A percentile compares a stretch with the other conserved stretches of the same genome.
These are phyloP conservation scores for Cyphomyrmex costatus DNA, from an alignment of 1,140 invertebrate species.

Conservation along the genomic window DNA sequence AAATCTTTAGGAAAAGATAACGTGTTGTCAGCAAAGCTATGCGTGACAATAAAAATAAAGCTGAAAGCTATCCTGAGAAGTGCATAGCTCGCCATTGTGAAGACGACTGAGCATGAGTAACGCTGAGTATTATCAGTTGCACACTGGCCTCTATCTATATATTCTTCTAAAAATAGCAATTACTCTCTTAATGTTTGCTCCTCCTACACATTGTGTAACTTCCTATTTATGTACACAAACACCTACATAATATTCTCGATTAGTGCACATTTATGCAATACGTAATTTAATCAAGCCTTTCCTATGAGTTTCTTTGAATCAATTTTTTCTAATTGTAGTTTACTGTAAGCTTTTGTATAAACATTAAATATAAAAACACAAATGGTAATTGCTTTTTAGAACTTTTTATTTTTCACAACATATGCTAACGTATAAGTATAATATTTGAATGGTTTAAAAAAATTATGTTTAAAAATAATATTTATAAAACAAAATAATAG, in stretches of 20 bases:
- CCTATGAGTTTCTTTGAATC: neutral
- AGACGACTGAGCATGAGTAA: neutral
- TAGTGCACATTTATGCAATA: neutral
- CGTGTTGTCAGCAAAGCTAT: neutral
- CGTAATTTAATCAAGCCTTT: neutral
- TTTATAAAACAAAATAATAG: neutral
- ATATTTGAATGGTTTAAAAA: neutral
- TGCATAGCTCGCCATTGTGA: constrained; percentile 6
- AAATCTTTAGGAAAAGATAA: constrained; percentile 79
- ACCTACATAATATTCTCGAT: neutral
- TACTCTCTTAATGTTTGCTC: neutral
- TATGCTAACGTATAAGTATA: neutral
- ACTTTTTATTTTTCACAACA: neutral
- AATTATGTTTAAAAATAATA: neutral
- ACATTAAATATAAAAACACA: neutral
- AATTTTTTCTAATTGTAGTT: neutral
- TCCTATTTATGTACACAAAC: neutral
- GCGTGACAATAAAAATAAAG: neutral
- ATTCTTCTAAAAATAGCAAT: neutral
- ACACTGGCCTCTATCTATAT: neutral
- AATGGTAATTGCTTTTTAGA: neutral
- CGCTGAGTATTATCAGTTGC: constrained; percentile 15
- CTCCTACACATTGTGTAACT: no score
- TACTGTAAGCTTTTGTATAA: neutral
- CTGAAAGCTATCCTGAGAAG: neutral